Percentiles rank a stretch among this genome's conserved stretches.
phyloP scores from a whole-genome alignment of 2,888 invertebrate species.

The Nomada ruficornis region DNA sequence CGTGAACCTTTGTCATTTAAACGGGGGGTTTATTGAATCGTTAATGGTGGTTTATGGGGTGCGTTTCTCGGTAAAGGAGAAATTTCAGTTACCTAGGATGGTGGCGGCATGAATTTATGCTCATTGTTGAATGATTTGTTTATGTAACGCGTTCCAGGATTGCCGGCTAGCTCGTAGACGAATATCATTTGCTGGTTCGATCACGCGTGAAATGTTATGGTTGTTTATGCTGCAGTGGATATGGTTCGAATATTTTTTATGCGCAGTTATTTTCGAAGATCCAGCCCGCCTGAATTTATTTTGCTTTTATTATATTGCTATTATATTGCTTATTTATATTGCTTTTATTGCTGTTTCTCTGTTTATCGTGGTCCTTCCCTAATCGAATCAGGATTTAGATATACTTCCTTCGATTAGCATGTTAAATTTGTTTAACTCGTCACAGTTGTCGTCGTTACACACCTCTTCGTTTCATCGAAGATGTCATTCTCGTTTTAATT shows the following conservation, averaged over 20 bases:
- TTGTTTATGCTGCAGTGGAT: neutral
- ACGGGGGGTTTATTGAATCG: constrained; percentile 40
- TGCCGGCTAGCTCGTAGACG: neutral
- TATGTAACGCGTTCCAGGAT: constrained; percentile 14
- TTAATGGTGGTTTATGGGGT: constrained; percentile 39
- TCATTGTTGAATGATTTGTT: constrained; percentile 29
- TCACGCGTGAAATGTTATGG: constrained; percentile 8
- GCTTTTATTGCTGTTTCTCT: no score
- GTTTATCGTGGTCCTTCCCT: no score
- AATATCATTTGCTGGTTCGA: constrained; percentile 16
- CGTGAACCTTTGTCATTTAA: constrained; percentile 23
- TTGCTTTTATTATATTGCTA: no score
- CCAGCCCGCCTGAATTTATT: no score
- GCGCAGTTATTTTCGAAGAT: neutral
- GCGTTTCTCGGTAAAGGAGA: constrained; percentile 30
- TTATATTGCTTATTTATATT: no score
- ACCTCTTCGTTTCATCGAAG: no score
- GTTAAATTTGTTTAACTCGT: no score
- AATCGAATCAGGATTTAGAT: no score
- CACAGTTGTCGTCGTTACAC: no score
- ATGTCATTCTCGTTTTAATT: no score
- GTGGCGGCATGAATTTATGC: constrained; percentile 28
- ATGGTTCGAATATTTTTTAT: neutral
- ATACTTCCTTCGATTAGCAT: no score
- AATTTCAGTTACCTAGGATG: constrained; percentile 7